Percentiles rank a stretch among this genome's conserved stretches.
phyloP scores from a whole-genome alignment of 2,888 invertebrate species.

The Baccha elongata region DNA sequence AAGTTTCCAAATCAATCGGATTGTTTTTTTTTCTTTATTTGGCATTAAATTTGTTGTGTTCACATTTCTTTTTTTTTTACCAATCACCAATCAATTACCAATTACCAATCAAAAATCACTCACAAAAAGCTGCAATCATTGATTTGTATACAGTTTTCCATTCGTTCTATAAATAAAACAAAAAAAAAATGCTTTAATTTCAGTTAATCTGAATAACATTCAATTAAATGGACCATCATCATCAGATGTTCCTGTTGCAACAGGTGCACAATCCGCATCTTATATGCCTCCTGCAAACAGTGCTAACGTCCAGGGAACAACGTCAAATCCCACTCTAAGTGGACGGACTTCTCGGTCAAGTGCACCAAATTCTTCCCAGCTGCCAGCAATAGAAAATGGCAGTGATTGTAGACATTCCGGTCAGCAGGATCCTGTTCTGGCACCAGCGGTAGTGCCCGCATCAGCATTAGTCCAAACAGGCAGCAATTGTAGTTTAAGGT shows the following conservation, averaged over 20 bases:
- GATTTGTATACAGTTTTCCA: background rate
- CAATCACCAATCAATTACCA: too few species aligned
- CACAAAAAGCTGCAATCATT: too few species aligned
- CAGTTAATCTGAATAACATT: conserved; percentile 75
- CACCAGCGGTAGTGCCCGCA: conserved; percentile 32
- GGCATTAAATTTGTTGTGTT: too few species aligned
- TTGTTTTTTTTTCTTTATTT: too few species aligned
- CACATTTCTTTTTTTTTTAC: too few species aligned
- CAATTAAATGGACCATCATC: conserved; percentile 76
- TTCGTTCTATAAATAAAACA: conserved; percentile 19
- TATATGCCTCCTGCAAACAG: conserved; percentile 55
- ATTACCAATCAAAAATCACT: too few species aligned
- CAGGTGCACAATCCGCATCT: conserved; percentile 62
- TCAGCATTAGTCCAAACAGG: conserved; percentile 54
- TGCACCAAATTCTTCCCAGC: conserved; percentile 40
- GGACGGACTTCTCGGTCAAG: conserved; percentile 47
- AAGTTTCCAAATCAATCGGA: too few species aligned
- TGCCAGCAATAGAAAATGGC: conserved; percentile 77
- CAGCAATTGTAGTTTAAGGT: conserved; percentile 75
- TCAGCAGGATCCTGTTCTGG: conserved; percentile 49
- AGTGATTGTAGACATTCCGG: conserved; percentile 78
- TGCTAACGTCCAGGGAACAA: conserved; percentile 60
- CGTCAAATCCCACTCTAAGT: conserved; percentile 66
- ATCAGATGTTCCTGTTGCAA: conserved; percentile 60
- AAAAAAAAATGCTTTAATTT: conserved; percentile 59